These are phyloP conservation scores for Oreochromis mossambicus DNA, from an alignment of 2,797 vertebrate genomes.

Conservation along the genomic window DNA sequence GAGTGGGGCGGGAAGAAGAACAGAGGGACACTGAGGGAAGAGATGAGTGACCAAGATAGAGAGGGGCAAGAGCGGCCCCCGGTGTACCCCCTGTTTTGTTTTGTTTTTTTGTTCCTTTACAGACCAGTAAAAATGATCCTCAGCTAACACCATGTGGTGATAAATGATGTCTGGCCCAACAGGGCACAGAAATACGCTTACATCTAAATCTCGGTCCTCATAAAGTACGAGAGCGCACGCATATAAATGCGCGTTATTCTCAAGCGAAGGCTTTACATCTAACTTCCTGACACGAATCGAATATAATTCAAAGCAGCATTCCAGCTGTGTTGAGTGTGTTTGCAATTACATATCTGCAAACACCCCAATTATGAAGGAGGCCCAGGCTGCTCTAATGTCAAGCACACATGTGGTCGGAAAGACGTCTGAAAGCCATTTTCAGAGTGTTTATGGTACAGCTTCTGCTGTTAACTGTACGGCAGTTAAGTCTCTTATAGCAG, in stretches of 20 bases:
- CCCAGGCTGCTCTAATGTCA: slow-evolving; percentile 33
- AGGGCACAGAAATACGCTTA: background rate
- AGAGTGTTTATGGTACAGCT: slow-evolving; percentile 52
- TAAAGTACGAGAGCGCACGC: background rate
- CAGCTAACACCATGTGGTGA: slow-evolving; percentile 22
- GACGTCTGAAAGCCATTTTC: slow-evolving; percentile 63
- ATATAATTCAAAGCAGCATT: slow-evolving; percentile 49
- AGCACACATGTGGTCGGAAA: slow-evolving; percentile 46
- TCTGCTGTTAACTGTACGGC: slow-evolving; percentile 29
- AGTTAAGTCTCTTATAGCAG: background rate
- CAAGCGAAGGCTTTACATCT: slow-evolving; percentile 12
- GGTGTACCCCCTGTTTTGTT: background rate
- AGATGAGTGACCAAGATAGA: background rate
- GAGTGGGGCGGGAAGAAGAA: background rate
- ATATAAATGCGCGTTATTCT: background rate
- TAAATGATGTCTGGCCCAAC: slow-evolving; percentile 34
- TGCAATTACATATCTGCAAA: slow-evolving; percentile 66
- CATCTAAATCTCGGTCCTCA: background rate
- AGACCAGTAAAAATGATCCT: slow-evolving; percentile 33
- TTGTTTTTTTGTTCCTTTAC: slow-evolving; percentile 22
- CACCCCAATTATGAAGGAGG: slow-evolving; percentile 54
- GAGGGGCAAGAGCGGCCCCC: slow-evolving; percentile 16
- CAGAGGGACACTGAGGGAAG: slow-evolving; percentile 5
- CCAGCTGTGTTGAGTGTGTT: slow-evolving; percentile 62
- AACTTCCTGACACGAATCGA: slow-evolving; percentile 24